Conservation (phyloP, 2,113 vertebrate species). For the Pseudonaja textilis region DNA sequence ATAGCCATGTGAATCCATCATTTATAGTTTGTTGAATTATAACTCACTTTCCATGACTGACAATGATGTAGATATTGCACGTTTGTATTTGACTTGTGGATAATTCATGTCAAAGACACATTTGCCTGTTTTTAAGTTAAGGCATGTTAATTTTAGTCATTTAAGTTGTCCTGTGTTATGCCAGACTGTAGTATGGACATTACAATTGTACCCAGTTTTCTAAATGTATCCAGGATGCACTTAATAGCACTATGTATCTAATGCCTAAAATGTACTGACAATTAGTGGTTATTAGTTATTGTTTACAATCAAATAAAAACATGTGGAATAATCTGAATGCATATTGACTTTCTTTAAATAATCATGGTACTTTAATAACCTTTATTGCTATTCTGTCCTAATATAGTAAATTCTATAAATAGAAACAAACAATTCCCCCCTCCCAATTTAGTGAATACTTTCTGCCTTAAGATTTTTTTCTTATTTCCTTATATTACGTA, state of each 20-base stretch:
- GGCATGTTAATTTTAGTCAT: conserved; percentile 41
- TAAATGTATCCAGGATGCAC: conserved; percentile 57
- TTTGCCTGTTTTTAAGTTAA: conserved; percentile 46
- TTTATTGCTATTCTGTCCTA: background rate
- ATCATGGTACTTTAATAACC: conserved; percentile 23
- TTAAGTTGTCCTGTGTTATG: conserved; percentile 42
- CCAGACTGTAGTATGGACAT: conserved; percentile 56
- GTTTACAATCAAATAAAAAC: conserved; percentile 74
- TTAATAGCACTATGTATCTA: conserved; percentile 62
- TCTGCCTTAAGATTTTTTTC: background rate
- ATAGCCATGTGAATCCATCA: conserved; percentile 5
- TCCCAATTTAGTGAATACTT: background rate
- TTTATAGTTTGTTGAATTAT: conserved; percentile 34
- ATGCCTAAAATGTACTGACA: conserved; percentile 71
- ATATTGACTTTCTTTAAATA: conserved; percentile 70
- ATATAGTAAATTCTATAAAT: background rate
- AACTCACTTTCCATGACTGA: conserved; percentile 29
- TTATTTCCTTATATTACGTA: background rate
- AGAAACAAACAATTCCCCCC: background rate
- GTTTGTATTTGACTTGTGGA: conserved; percentile 58
- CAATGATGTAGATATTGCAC: conserved; percentile 47
- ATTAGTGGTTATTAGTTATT: conserved; percentile 65
- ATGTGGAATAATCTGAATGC: conserved; percentile 73
- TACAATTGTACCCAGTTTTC: conserved; percentile 61
- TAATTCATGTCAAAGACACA: conserved; percentile 44